Base-by-base conservation (phyloP, 2,797 vertebrate genomes). In the Chromis chromis region DNA sequence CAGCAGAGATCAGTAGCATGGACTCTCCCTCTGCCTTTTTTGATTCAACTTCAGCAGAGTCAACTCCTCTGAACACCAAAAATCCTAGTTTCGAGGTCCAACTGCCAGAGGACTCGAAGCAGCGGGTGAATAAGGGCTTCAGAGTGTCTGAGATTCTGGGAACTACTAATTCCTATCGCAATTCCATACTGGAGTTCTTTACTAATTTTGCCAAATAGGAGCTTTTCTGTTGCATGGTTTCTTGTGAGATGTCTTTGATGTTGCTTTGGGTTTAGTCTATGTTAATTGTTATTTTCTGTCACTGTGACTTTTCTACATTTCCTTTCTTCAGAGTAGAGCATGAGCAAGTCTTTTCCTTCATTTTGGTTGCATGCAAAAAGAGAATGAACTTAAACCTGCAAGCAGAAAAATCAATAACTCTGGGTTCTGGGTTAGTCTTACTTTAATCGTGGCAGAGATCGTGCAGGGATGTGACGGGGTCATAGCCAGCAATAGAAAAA, bases 101-200 rank as follows among this genome's bases (percentile, higher is more conserved):
- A 74, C 92, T 96, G 91, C 94, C 96, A 60, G 96, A 96, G 88
- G 94, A 96, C 94, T 95, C 94, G 87, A 94, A 93, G 87, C 93
- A 88, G 79, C 92, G 91, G 95, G 95, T 95, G 93, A 95, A 93
- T 94, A 95, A 93, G 88, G 90, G 88, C 82, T 93, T 94, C 89
- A 96, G 96, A 95, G 96, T 96, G 92, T 96, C 95, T 90, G 91
- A 82, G 81, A 90, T 94, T 88, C 91, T 94, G 89, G 88, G 91
- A 90, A 89, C 84, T 78, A 88, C 89, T 87, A 86, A 81, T 50
- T 78, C 89, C 78, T 93, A 92, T 76, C 91, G 74, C 87, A 86
- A 42, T 21, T 94, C 94, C 12, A 82, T 95, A 28, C 82, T 95
- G 0, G 91, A 93, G 73, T 92, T 93, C 83, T 93, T 94, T 56